Percentiles rank a stretch among this genome's conserved stretches.
phyloP scores from a whole-genome alignment of 2,113 vertebrate species.

The Pseudopodoces humilis region DNA sequence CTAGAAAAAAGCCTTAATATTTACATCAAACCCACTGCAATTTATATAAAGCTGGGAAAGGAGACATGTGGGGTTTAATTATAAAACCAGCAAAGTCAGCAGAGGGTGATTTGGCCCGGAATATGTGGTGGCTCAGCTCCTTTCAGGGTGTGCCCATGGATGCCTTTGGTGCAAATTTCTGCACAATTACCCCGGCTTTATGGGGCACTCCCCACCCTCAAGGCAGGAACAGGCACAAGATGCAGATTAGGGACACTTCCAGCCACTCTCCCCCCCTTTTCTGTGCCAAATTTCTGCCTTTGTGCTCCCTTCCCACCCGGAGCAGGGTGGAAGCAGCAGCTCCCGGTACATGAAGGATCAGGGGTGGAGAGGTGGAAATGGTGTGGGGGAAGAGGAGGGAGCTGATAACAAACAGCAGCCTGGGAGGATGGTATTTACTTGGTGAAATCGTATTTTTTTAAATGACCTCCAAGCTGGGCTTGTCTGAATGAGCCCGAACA shows the following conservation, averaged over 20 bases:
- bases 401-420: background rate
- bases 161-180: background rate
- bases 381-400: background rate
- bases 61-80: background rate
- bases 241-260: fast-evolving
- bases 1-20: background rate
- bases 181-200: background rate
- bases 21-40: background rate
- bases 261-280: background rate
- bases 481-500: background rate
- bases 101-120: background rate
- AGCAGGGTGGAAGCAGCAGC: background rate
- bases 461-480: background rate
- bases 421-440: background rate
- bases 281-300: background rate
- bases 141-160: background rate
- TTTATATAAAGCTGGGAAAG: background rate
- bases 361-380: background rate
- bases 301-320: background rate
- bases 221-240: background rate
- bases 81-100: background rate
- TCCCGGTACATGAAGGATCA: background rate
- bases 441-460: background rate
- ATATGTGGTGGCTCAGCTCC: background rate
- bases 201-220: background rate